A percentile compares a stretch with the other conserved stretches of the same genome.
phyloP scores from a whole-genome alignment of 2,797 vertebrate genomes.

The Clarias fuscus region DNA sequence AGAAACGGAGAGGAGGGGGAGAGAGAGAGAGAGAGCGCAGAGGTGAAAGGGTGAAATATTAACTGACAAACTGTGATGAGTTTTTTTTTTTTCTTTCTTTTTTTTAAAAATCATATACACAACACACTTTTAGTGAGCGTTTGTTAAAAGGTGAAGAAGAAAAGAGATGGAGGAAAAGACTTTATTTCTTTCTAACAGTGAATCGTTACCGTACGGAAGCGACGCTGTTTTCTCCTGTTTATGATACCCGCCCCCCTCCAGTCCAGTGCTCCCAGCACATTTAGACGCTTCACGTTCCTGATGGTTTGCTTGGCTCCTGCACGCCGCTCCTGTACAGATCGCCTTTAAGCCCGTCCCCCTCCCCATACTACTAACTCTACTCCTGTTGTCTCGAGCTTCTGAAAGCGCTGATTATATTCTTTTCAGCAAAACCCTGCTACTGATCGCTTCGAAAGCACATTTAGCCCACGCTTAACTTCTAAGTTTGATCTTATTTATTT shows the following conservation, averaged over 20 bases:
- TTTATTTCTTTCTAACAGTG: not conserved
- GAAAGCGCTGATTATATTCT: constrained; percentile 8
- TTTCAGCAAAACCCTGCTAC: constrained; percentile 40
- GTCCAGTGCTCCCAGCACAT: constrained; percentile 7
- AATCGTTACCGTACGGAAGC: not conserved
- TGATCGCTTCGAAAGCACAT: constrained; percentile 44
- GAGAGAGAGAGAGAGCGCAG: not conserved
- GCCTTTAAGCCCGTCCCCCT: constrained; percentile 25
- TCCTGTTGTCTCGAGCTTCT: not conserved
- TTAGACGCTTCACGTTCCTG: not conserved
- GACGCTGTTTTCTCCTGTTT: not conserved
- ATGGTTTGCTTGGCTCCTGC: constrained; percentile 16
- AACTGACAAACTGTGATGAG: constrained; percentile 12
- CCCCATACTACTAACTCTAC: constrained; percentile 21
- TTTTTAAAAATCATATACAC: not conserved
- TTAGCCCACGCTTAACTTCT: constrained; percentile 33
- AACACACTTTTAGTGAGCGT: not conserved
- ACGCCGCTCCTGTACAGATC: constrained; percentile 40
- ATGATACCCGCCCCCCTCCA: not conserved
- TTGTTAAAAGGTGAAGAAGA: not conserved
- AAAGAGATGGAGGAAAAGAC: not conserved
- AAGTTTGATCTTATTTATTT: constrained; percentile 52
- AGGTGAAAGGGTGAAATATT: not conserved
- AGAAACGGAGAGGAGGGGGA: not conserved
- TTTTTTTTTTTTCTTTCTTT: not conserved